Evolutionary conservation across 2,797 vertebrate species (phyloP).

Genomic region (Chiroxiphia lanceolata): DNA sequence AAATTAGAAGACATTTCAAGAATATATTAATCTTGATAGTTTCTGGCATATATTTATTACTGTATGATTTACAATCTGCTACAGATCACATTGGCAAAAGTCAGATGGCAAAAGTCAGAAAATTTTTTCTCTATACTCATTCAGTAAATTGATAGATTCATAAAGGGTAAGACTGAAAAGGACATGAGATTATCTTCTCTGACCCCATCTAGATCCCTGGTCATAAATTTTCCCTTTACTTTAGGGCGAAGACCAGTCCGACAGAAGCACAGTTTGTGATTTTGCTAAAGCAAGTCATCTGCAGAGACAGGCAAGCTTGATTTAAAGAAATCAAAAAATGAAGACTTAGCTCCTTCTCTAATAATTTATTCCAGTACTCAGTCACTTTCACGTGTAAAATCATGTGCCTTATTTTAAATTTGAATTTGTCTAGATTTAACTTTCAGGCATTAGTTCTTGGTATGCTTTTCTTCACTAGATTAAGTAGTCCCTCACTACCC

Average conservation of each 20-base stretch:
- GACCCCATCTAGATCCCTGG: not conserved
- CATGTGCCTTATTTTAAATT: not conserved
- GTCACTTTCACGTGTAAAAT: not conserved
- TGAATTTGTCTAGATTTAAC: not conserved
- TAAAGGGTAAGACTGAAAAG: not conserved
- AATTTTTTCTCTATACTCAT: not conserved
- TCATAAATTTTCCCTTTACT: conserved; percentile 30
- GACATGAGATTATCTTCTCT: conserved; percentile 12
- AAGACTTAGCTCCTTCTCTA: not conserved
- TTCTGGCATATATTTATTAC: conserved; percentile 20
- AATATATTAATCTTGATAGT: not conserved
- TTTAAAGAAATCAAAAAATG: not conserved
- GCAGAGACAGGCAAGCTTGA: not conserved
- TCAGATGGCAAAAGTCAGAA: conserved; percentile 5
- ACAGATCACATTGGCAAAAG: not conserved
- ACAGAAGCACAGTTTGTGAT: not conserved
- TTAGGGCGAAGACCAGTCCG: not conserved
- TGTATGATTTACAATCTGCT: not conserved
- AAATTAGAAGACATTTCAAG: conserved; percentile 5
- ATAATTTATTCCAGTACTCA: not conserved
- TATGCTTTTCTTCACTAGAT: not conserved
- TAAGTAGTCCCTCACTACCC: not conserved
- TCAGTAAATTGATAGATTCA: not conserved
- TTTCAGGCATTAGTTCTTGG: not conserved
- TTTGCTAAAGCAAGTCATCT: not conserved